Conservation (phyloP, 2,113 vertebrate species). For the Vireo altiloquus region DNA sequence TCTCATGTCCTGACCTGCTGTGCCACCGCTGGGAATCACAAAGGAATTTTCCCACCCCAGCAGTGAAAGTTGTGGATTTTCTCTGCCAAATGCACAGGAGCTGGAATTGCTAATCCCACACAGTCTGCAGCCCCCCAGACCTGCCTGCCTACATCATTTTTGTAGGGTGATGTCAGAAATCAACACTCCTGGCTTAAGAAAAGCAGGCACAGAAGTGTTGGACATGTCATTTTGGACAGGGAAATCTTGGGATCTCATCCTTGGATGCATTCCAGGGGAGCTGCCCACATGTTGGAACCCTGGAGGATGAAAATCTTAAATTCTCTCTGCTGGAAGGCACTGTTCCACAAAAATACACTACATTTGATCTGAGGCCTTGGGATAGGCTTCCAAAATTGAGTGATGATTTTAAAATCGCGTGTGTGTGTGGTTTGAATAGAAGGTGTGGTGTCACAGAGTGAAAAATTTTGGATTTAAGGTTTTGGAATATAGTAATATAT, state of each 20-base stretch:
- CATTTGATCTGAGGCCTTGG: no score
- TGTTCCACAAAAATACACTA: no score
- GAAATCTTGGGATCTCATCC: not conserved
- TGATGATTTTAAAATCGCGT: no score
- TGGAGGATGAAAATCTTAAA: no score
- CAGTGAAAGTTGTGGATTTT: not conserved
- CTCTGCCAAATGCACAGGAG: not conserved
- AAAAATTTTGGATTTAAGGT: no score
- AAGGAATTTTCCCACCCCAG: not conserved
- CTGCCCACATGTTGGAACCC: not conserved
- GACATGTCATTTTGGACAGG: not conserved
- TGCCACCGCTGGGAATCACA: not conserved
- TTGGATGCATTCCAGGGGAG: not conserved
- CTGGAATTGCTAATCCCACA: not conserved
- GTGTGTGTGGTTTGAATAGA: no score
- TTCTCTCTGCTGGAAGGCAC: no score
- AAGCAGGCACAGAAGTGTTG: not conserved
- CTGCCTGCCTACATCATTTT: rapidly evolving
- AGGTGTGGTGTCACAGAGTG: no score
- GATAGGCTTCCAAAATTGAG: no score
- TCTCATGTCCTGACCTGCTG: not conserved
- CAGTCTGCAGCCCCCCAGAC: not conserved
- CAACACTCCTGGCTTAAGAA: not conserved
- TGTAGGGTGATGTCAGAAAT: rapidly evolving
- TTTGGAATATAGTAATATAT: no score